These are phyloP conservation scores for Aplysina aerophoba DNA, from an alignment of 37 sponge, comb jelly and placozoan genomes.

Conservation along the genomic window DNA sequence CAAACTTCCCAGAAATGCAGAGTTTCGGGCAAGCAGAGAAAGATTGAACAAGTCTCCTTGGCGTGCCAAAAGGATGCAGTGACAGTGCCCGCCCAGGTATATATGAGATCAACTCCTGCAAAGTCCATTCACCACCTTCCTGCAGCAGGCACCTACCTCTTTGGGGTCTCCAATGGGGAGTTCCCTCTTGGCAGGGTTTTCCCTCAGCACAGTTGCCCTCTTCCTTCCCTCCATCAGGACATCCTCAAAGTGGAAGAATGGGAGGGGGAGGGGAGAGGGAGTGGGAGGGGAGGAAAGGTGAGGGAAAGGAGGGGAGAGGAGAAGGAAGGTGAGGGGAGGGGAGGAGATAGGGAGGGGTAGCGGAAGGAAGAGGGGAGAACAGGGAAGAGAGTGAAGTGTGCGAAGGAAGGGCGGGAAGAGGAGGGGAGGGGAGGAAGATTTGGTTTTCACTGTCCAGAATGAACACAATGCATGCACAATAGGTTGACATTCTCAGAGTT, in stretches of 20 bases:
- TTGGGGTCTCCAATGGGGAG: slow-evolving; percentile 16
- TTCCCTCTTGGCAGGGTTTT: slow-evolving; percentile 78
- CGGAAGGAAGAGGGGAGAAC: neutral
- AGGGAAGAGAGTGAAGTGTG: neutral
- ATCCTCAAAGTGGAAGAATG: neutral
- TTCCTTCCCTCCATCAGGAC: slow-evolving; percentile 20
- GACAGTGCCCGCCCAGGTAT: too few species aligned
- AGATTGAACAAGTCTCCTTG: too few species aligned
- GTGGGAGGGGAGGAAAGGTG: slow-evolving; percentile 12
- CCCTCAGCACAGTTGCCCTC: slow-evolving; percentile 67
- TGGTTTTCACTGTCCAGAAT: too few species aligned
- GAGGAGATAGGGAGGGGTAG: neutral
- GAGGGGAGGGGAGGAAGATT: slow-evolving; percentile 13
- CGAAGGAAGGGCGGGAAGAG: neutral
- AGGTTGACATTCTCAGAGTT: too few species aligned
- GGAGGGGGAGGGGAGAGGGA: too few species aligned
- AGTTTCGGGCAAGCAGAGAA: too few species aligned
- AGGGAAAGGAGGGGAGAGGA: neutral
- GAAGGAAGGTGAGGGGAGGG: neutral
- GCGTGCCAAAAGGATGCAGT: too few species aligned
- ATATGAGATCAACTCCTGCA: too few species aligned
- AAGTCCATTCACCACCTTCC: too few species aligned
- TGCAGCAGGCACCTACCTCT: too few species aligned
- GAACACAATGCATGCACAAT: too few species aligned
- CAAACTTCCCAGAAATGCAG: too few species aligned